Evolutionary conservation across 2,797 vertebrate species (phyloP), one percentile per base, ranked within the genome.

Genomic region (Pseudochirops cupreus): DNA sequence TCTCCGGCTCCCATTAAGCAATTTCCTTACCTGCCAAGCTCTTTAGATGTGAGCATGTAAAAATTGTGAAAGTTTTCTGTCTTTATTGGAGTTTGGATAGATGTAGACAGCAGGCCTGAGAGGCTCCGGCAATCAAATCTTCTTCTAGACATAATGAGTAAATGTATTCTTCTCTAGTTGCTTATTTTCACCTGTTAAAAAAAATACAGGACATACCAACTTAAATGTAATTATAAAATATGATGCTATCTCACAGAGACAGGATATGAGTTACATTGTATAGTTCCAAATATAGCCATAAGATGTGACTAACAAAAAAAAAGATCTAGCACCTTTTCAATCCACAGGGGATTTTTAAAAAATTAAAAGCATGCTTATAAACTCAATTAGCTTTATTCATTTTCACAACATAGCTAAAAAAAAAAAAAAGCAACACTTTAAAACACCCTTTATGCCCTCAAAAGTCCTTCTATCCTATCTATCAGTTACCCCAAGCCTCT

Each of bases 21-120:
- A 89, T 90, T 92, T 93, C 21, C 99, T 99, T 98, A 99, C 99
- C 99, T 99, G 94, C 99, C 99, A 0, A 99, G 98, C 92, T 99
- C 99, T 50, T 99, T 99, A 0, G 98, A 95, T 52, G 99, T 99
- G 95, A 99, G 98, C 18, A 99, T 98, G 94, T 99, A 99, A 55
- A 99, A 99, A 93, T 96, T 98, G 52, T 99, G 98, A 97, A 99
- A 98, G 31, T 99, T 98, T 50, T 99, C 99, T 11, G 97, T 97
- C 97, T 97, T 99, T 96, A 99, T 99, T 0, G 98, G 98, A 1
- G 99, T 99, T 97, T 99, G 99, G 14, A 98, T 98, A 82, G 99
- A 98, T 3, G 98, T 97, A n/a, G 99, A 99, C 93, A 99, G 97
- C 96, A 99, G 98, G 97, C 99, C 99, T 6, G 99, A 97, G 94